Percentiles rank a stretch among this genome's conserved stretches.
Evolutionary conservation across 2,113 vertebrate species (phyloP).

Genomic region (Paracanthobrama guichenoti): DNA sequence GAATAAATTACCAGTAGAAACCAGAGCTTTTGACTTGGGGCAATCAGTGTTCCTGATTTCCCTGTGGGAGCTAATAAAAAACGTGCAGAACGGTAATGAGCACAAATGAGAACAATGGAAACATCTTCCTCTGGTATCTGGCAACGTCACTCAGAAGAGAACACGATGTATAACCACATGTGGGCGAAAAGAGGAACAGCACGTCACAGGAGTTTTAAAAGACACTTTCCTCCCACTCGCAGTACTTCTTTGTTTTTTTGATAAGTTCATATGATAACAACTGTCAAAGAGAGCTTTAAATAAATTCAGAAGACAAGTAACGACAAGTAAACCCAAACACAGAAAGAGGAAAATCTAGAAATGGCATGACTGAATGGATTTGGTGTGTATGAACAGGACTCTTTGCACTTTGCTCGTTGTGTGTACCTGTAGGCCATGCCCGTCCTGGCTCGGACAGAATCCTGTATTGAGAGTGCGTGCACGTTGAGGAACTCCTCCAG

Average conservation of each 20-base stretch:
- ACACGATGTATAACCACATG: not conserved
- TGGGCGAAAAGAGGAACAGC: conserved; percentile 16
- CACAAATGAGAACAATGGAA: conserved; percentile 18
- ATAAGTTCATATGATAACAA: not conserved
- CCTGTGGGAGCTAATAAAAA: not conserved
- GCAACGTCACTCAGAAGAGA: not conserved
- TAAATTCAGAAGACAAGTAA: not conserved
- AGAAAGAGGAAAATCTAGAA: not conserved
- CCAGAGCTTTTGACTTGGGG: not conserved
- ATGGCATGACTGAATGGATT: not conserved
- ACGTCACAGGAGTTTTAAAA: not conserved
- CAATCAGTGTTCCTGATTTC: not conserved
- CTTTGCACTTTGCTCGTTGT: not conserved
- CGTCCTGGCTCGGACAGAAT: conserved; percentile 74
- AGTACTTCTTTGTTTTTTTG: not conserved
- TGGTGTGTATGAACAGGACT: not conserved
- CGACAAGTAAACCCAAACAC: not conserved
- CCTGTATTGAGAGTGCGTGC: conserved; percentile 79
- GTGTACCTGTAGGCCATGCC: conserved; percentile 89
- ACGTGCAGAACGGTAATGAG: not conserved
- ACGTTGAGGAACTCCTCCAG: conserved; percentile 83
- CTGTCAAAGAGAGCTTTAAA: not conserved
- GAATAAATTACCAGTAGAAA: not conserved
- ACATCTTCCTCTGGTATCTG: not conserved
- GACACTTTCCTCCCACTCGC: conserved; percentile 5